These are phyloP conservation scores for Cyanoramphus novaezelandiae DNA, from an alignment of 2,113 vertebrate genomes.

Conservation along the genomic window DNA sequence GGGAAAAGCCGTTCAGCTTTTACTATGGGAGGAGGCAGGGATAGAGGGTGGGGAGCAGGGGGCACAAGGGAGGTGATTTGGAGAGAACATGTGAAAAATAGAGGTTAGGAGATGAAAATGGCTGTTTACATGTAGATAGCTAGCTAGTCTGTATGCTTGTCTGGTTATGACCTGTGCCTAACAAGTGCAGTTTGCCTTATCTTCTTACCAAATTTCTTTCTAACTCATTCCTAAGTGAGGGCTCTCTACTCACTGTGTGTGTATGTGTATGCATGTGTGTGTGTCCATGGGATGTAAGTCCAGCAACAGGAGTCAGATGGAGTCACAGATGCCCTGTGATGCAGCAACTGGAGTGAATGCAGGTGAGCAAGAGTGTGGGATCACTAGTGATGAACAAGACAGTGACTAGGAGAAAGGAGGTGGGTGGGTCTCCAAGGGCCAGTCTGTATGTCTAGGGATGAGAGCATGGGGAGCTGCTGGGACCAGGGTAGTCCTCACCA, in stretches of 20 bases:
- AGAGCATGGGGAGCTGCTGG: background rate
- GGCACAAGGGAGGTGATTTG: background rate
- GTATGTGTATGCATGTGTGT: background rate
- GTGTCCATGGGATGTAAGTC: background rate
- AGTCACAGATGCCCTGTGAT: background rate
- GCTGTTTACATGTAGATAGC: background rate
- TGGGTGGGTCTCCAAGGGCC: background rate
- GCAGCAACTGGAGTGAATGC: background rate
- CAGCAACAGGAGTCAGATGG: background rate
- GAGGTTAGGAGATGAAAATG: background rate
- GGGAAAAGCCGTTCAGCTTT: background rate
- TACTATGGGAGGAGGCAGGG: background rate
- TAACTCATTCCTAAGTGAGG: background rate
- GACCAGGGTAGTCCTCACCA: background rate
- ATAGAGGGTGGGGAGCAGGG: background rate
- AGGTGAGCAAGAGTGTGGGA: background rate
- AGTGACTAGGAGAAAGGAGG: background rate
- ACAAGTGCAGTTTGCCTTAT: accelerated
- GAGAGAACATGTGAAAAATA: background rate
- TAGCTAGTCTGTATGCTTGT: background rate
- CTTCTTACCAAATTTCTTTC: background rate
- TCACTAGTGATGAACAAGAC: accelerated
- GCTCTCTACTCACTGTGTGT: accelerated
- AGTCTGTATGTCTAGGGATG: background rate
- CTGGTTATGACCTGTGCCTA: background rate